These are phyloP conservation scores for Cryptoleucopteryx plumbea DNA, from an alignment of 2,113 vertebrate genomes.

Conservation along the genomic window DNA sequence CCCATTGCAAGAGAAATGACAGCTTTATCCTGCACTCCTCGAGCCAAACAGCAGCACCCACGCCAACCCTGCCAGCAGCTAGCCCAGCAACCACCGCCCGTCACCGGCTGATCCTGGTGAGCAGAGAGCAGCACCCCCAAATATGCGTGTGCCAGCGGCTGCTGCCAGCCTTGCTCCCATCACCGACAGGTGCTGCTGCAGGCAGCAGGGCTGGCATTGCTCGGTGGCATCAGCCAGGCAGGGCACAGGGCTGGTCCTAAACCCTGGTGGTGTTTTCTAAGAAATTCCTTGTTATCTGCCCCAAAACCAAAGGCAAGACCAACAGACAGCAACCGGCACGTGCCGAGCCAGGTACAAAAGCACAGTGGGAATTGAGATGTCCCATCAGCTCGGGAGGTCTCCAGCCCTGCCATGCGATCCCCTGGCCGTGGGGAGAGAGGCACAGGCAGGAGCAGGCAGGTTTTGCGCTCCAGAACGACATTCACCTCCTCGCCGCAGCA, in stretches of 20 bases:
- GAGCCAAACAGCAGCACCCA: background rate
- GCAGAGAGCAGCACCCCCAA: background rate
- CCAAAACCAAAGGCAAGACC: background rate
- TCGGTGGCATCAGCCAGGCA: background rate
- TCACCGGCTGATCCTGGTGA: rapidly evolving
- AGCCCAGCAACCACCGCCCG: background rate
- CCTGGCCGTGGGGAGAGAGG: background rate
- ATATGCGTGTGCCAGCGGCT: rapidly evolving
- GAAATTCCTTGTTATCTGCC: background rate
- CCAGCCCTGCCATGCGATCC: background rate
- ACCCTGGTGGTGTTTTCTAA: background rate
- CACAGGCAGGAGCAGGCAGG: background rate
- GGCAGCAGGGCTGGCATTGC: background rate
- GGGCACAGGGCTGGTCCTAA: background rate
- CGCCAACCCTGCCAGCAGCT: background rate
- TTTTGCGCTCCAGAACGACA: rapidly evolving
- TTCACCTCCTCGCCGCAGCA: background rate
- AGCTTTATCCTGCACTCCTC: background rate
- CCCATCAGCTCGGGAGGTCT: background rate
- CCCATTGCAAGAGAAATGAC: background rate
- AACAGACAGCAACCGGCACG: background rate
- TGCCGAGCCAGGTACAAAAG: background rate
- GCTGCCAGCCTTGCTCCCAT: background rate
- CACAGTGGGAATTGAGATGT: background rate
- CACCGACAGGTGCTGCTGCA: background rate